Percentiles rank a stretch among this genome's conserved stretches.
Conservation (phyloP, 2,797 vertebrate species). For the Lepus oiostolus region DNA sequence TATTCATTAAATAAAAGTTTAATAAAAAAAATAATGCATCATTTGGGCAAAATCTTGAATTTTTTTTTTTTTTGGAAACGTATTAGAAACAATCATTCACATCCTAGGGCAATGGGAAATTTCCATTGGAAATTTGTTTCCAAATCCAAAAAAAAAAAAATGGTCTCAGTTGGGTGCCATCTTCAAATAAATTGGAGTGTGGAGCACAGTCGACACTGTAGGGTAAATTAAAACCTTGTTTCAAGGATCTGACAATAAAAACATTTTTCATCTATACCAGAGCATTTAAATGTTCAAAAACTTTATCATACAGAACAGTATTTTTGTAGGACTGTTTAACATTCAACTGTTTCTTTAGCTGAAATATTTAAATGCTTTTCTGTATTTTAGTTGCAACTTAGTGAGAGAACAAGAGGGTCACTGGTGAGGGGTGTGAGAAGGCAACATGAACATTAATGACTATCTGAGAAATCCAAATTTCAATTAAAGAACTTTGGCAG, state of each 20-base stretch:
- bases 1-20: too few species aligned
- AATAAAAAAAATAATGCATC: neutral
- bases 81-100: neutral
- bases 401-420: neutral
- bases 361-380: conserved; percentile 54
- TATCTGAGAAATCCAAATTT: conserved; percentile 62
- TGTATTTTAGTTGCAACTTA: conserved; percentile 27
- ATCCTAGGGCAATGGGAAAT: neutral
- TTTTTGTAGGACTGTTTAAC: conserved; percentile 18
- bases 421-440: neutral
- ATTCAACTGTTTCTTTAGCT: neutral
- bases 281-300: neutral
- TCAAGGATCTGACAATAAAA: neutral
- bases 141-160: too few species aligned
- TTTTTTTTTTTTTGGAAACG: neutral
- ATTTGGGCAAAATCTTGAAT: neutral
- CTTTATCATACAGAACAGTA: neutral
- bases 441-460: neutral
- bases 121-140: neutral
- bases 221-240: neutral
- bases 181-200: neutral
- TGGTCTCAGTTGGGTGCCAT: neutral
- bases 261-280: neutral
- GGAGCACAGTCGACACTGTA: neutral
- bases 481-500: conserved; percentile 43